Evolutionary conservation across 2,797 vertebrate genomes (phyloP).

Genomic region (Nyctibius grandis): DNA sequence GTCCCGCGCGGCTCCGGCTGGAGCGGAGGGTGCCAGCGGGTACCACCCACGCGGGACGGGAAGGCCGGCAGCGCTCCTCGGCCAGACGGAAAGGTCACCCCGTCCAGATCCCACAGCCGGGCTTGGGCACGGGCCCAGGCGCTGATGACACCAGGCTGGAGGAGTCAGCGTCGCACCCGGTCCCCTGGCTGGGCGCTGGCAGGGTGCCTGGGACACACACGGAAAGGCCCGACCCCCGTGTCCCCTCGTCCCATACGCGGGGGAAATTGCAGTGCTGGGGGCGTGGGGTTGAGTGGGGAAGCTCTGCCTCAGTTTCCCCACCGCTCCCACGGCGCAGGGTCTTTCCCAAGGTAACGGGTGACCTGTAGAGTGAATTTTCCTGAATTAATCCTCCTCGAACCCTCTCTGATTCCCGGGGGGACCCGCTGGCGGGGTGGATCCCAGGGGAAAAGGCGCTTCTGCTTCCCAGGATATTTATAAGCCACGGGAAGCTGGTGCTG

Average conservation of each 20-base stretch:
- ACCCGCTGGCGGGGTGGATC: neutral
- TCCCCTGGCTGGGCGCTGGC: neutral
- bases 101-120: neutral
- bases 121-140: neutral
- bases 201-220: rapidly evolving
- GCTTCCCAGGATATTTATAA: conserved; percentile 48
- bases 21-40: neutral
- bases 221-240: rapidly evolving
- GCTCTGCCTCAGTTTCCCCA: neutral
- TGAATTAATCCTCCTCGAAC: rapidly evolving
- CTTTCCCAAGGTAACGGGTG: neutral
- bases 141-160: neutral
- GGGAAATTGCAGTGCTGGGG: neutral
- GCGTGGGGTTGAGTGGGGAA: neutral
- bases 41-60: conserved; percentile 22
- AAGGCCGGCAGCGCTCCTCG: neutral
- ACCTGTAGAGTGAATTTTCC: neutral
- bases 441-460: neutral
- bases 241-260: rapidly evolving
- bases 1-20: neutral
- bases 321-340: rapidly evolving
- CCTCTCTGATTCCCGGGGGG: neutral
- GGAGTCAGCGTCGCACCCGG: neutral
- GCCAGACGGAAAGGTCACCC: neutral
- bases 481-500: neutral